These are phyloP conservation scores for Drosophila greeni DNA, from an alignment of 2,888 invertebrate species.

Conservation along the genomic window DNA sequence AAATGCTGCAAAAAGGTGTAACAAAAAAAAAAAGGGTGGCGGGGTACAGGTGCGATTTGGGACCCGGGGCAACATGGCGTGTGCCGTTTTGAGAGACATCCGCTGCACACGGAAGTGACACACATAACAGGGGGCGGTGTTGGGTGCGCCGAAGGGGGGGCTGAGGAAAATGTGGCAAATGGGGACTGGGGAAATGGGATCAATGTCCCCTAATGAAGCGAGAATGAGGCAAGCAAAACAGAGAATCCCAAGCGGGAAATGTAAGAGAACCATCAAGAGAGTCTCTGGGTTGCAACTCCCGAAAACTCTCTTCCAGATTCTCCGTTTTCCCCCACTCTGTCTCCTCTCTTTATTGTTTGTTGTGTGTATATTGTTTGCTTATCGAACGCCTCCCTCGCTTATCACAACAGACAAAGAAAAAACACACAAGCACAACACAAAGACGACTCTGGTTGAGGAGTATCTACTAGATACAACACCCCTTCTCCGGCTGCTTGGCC, in stretches of 20 bases:
- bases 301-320: constrained; percentile 1
- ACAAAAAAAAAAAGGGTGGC: constrained; percentile 4
- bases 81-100: constrained; percentile 43
- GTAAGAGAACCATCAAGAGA: constrained; percentile 16
- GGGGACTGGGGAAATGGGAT: constrained; percentile 56
- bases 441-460: constrained; percentile 7
- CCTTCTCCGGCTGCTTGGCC: background rate
- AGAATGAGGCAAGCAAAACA: constrained; percentile 70
- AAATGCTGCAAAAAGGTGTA: constrained; percentile 25
- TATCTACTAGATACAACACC: constrained; percentile 36
- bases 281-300: constrained; percentile 28
- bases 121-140: constrained; percentile 44
- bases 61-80: constrained; percentile 25
- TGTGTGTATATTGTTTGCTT: constrained; percentile 48
- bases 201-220: constrained; percentile 64
- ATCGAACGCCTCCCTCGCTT: constrained; percentile 51
- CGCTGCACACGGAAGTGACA: constrained; percentile 65
- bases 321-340: background rate
- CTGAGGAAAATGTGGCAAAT: constrained; percentile 1
- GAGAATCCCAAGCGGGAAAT: constrained; percentile 42
- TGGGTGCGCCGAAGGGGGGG: constrained; percentile 1
- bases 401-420: constrained; percentile 48
- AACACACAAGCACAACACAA: constrained; percentile 19
- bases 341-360: constrained; percentile 31
- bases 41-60: constrained; percentile 21